These are phyloP conservation scores for Haliclystus octoradiatus DNA, from an alignment of 30 jellyfish, hydroid and myxozoan genomes.

Conservation along the genomic window DNA sequence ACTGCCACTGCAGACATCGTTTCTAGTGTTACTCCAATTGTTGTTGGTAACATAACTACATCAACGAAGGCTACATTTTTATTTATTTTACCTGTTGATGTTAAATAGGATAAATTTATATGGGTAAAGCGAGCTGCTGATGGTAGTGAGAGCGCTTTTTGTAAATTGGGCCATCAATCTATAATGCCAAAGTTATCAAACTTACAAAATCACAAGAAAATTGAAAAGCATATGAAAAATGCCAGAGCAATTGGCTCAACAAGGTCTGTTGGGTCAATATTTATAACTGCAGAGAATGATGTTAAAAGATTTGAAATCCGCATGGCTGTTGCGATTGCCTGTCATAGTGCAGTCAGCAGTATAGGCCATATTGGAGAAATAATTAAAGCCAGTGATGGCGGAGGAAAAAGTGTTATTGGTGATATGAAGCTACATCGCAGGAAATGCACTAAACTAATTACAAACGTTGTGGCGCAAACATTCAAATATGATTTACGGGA, in stretches of 20 bases:
- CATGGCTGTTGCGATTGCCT: conserved; percentile 34
- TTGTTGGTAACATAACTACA: no score
- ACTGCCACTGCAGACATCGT: no score
- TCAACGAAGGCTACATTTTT: no score
- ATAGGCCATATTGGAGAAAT: conserved; percentile 51
- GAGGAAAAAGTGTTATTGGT: conserved; percentile 22
- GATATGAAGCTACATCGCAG: conserved; percentile 35
- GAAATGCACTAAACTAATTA: conserved; percentile 21
- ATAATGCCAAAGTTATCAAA: conserved; percentile 49
- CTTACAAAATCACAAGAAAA: conserved; percentile 40
- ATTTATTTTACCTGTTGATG: no score
- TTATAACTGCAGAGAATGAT: no score
- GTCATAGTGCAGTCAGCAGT: conserved; percentile 40
- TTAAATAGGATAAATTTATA: conserved; percentile 26
- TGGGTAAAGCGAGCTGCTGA: conserved; percentile 44
- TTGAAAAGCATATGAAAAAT: conserved; percentile 35
- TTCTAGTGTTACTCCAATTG: no score
- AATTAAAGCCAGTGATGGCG: conserved; percentile 24
- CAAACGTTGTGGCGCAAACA: conserved; percentile 33
- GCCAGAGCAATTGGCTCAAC: conserved; percentile 16
- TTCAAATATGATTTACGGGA: conserved; percentile 23
- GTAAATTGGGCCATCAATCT: conserved; percentile 38
- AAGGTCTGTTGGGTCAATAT: no score
- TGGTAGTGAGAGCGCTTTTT: conserved; percentile 45
- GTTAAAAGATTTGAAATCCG: no score